A percentile compares a stretch with the other conserved stretches of the same genome.
phyloP scores from a whole-genome alignment of 1,140 invertebrate species.

The Matsumurasca onukii region DNA sequence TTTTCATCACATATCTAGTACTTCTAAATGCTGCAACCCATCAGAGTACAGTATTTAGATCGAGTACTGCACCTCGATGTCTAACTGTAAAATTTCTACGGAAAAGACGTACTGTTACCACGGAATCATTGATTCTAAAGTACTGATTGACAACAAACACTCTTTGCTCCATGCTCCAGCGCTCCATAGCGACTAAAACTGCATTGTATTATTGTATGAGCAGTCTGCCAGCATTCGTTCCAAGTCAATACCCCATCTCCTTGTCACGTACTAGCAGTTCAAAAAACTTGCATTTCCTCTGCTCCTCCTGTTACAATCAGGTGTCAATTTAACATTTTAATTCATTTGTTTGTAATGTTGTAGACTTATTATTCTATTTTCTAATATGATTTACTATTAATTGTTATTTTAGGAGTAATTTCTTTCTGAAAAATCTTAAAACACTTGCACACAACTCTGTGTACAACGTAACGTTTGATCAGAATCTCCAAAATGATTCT shows the following conservation, averaged over 20 bases:
- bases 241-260: constrained; percentile 6
- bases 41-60: constrained; percentile 26
- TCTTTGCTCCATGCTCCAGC: constrained; percentile 31
- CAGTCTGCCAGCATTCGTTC: constrained; percentile 21
- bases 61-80: constrained; percentile 15
- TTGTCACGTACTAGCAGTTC: constrained; percentile 12
- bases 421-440: background rate
- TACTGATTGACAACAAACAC: constrained; percentile 29
- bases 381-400: no score
- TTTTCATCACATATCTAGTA: constrained; percentile 31
- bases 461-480: constrained; percentile 1
- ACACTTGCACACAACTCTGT: background rate
- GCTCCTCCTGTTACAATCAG: no score
- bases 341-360: no score
- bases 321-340: no score
- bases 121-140: constrained; percentile 25
- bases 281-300: constrained; percentile 21
- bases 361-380: no score
- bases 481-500: constrained; percentile 2
- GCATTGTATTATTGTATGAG: constrained; percentile 32
- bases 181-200: constrained; percentile 24
- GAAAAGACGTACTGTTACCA: constrained; percentile 15
- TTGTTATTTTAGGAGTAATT: constrained; percentile 16
- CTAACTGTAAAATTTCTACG: constrained; percentile 28
- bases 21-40: constrained; percentile 36